Evolutionary conservation across 2,113 vertebrate genomes (phyloP).

Genomic region (Nipponia nippon): DNA sequence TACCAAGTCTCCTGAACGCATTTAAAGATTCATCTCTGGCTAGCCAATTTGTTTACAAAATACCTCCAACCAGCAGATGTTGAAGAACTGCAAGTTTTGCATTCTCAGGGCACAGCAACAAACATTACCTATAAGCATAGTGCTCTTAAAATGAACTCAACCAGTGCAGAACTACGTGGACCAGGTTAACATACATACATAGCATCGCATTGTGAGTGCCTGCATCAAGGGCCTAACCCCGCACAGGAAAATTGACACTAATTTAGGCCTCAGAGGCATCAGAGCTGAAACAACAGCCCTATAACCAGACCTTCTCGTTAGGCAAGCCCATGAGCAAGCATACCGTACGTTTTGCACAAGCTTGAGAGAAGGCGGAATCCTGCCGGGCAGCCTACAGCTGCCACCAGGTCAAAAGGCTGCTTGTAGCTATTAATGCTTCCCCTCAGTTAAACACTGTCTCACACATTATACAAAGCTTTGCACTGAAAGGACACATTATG

Average conservation of each 20-base stretch:
- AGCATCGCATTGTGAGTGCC: accelerated
- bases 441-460: background rate
- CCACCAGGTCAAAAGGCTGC: constrained; percentile 46
- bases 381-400: constrained; percentile 1
- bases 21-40: background rate
- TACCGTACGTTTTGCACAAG: background rate
- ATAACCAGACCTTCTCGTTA: background rate
- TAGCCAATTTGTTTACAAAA: background rate
- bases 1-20: background rate
- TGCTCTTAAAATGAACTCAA: background rate
- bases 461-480: background rate
- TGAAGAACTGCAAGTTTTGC: background rate
- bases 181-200: accelerated
- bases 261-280: background rate
- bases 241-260: background rate
- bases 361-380: constrained; percentile 17
- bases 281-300: background rate
- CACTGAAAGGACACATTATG: constrained; percentile 38
- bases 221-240: background rate
- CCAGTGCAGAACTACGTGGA: accelerated
- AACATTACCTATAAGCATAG: accelerated
- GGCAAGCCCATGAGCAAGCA: background rate
- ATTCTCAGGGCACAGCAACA: background rate
- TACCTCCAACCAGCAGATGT: background rate
- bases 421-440: constrained; percentile 12